Evolutionary conservation across 2,797 vertebrate species (phyloP), one percentile per base, ranked within the genome.

Genomic region (Pogoniulus pusillus): DNA sequence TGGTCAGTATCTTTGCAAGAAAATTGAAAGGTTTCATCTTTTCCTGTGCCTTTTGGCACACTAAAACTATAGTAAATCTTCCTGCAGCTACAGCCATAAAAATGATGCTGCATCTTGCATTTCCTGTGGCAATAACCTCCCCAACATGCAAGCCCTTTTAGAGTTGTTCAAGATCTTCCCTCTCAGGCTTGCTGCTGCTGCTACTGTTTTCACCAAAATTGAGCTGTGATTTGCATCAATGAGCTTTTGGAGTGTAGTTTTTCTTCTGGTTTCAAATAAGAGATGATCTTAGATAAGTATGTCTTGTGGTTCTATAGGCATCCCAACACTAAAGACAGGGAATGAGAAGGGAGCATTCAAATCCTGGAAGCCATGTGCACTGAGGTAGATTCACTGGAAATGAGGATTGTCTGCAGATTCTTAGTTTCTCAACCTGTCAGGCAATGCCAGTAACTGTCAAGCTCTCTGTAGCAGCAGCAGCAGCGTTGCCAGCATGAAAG

Each of bases 61-160:
- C 34, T 86, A 49, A 72, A 90, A 39, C 19, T 41, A 12, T 24
- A 65, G 65, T 71, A 85, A 74, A 55, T 88, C 45, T 93, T 92
- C 45, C 65, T 87, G 70, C 34, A 95, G 74, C 54, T 74, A 72
- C 58, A 84, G 55, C 80, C 77, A 65, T 75, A 88, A 88, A 87
- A 90, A 65, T 62, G 87, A 37, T 78, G 72, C 75, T 80, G 83
- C 66, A 90, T 81, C 66, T 93, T 87, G 65, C 76, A 78, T 94
- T 93, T 94, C 81, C 35, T 27, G 32, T 59, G 69, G 47, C 55
- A 90, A 58, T 4, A 32, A 87, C 57, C 57, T 27, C 22, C 45
- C 19, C 22, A 63, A 65, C 49, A 59, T 22, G 1, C 2, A 16
- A 39, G 47, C 24, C 14, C 23, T 79, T 76, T 64, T 51, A 51